phyloP scores from a whole-genome alignment of 2,797 vertebrate genomes.

The Chelon labrosus region DNA sequence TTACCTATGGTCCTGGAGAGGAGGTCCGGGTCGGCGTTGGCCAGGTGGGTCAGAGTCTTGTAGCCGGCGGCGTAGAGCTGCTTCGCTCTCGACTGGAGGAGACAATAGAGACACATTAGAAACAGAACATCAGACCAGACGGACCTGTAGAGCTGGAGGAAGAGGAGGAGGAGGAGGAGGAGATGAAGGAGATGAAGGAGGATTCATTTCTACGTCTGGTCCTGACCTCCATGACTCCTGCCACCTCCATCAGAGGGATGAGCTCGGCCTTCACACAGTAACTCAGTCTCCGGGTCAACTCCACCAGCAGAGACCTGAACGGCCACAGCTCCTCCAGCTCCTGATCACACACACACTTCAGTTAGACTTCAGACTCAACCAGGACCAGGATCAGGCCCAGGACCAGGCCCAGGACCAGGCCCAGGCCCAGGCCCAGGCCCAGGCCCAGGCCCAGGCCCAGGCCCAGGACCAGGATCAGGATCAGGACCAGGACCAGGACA shows the following conservation, averaged over 20 bases:
- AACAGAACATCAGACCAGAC: too few species aligned
- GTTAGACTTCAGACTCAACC: not conserved
- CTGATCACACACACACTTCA: constrained; percentile 75
- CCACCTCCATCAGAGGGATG: constrained; percentile 96
- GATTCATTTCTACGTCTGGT: too few species aligned
- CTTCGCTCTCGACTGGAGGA: constrained; percentile 89
- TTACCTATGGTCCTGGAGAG: constrained; percentile 86
- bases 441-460: too few species aligned
- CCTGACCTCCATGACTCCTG: constrained; percentile 95
- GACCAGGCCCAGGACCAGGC: too few species aligned
- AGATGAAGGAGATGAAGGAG: too few species aligned
- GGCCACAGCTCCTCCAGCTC: constrained; percentile 97
- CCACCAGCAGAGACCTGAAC: constrained; percentile 89
- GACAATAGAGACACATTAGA: too few species aligned
- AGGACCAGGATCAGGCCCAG: not conserved
- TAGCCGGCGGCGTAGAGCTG: constrained; percentile 93
- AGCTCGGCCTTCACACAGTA: constrained; percentile 95
- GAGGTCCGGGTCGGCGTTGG: constrained; percentile 88
- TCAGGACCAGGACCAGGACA: too few species aligned
- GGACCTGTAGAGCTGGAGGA: not conserved
- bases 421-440: too few species aligned
- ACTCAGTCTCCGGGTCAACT: constrained; percentile 90
- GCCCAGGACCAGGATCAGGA: too few species aligned
- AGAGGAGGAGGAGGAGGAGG: not conserved
- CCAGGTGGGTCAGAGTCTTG: constrained; percentile 90